Evolutionary conservation across 2,797 vertebrate species (phyloP), one percentile per base, ranked within the genome.

Genomic region (Staurois parvus): DNA sequence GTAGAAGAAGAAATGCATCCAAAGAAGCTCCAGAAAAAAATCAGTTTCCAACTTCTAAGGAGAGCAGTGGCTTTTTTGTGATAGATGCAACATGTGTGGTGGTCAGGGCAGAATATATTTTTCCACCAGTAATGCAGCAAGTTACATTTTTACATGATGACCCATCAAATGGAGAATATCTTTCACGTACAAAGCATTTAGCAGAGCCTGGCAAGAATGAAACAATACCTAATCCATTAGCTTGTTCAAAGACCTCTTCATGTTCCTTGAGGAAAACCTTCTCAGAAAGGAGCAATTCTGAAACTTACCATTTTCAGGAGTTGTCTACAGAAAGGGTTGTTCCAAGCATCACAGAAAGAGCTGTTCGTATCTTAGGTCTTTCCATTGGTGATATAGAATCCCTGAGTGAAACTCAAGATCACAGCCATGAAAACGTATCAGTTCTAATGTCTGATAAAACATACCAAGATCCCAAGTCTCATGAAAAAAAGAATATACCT

Each of bases 1-100:
- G 30, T 3, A 70, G 9, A 70, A 69, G n/a, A 29, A 37, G 34
- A 4, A 69, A 79, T 21, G 15, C 72, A 42, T 68, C 32, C 13
- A 68, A 62, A 17, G 29, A 7, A 19, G 45, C 7, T 42, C 7
- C 21, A 69, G 72, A 81, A 19, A 76, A 69, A 69, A 30, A 2
- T 17, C 59, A 78, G n/a, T 17, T 30, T 28, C 12, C 26, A 13
- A 24, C 28, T 45, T 45, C 76, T 4, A 69, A 79, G 19, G 85
- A 84, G 2, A 83, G 81, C 40, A 88, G 90, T 37, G 94, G 94
- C 0, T 85, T 94, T 42, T 93, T 95, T 88, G 91, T 95, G 62
- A 95, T 95, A 3, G 94, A 95, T 6, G 94, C 94, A 90, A 95
- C 93, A 28, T 90, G 94, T 1, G 94, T 94, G 80, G 91, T 94